Percentiles rank a stretch among this genome's conserved stretches.
Evolutionary conservation across 2,888 invertebrate species (phyloP).

Genomic region (Scotopteryx bipunctaria): DNA sequence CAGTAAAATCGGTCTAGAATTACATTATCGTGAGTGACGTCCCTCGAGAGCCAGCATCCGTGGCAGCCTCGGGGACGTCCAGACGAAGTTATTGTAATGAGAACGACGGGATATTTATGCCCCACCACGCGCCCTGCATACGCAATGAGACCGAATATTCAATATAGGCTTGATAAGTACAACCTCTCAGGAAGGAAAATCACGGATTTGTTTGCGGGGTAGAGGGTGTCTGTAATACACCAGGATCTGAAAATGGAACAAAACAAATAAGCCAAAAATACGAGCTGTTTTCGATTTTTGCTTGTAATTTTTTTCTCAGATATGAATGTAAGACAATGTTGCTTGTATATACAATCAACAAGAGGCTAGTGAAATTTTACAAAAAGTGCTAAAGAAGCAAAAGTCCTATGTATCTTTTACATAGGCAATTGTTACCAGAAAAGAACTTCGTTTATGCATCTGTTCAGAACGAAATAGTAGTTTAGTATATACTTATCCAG

Average conservation of each 20-base stretch:
- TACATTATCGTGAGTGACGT: constrained; percentile 75
- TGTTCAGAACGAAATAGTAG: no score
- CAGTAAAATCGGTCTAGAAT: constrained; percentile 62
- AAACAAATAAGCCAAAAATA: neutral
- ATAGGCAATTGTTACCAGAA: no score
- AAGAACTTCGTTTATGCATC: no score
- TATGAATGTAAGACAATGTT: no score
- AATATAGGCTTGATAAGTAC: constrained; percentile 34
- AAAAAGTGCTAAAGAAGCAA: no score
- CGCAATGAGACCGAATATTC: constrained; percentile 59
- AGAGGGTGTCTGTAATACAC: neutral
- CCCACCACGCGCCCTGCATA: constrained; percentile 74
- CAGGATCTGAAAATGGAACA: neutral
- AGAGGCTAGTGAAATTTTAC: no score
- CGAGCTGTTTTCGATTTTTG: neutral
- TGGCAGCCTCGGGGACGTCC: constrained; percentile 67
- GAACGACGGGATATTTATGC: constrained; percentile 81
- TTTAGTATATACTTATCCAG: no score
- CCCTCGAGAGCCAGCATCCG: constrained; percentile 69
- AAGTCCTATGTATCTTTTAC: no score
- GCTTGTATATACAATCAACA: no score
- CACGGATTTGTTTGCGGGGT: constrained; percentile 12
- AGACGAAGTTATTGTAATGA: constrained; percentile 78
- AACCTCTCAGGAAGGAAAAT: constrained; percentile 18
- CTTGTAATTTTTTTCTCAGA: no score